phyloP scores from a whole-genome alignment of 2,888 invertebrate species.

The Drosophila diplacantha region DNA sequence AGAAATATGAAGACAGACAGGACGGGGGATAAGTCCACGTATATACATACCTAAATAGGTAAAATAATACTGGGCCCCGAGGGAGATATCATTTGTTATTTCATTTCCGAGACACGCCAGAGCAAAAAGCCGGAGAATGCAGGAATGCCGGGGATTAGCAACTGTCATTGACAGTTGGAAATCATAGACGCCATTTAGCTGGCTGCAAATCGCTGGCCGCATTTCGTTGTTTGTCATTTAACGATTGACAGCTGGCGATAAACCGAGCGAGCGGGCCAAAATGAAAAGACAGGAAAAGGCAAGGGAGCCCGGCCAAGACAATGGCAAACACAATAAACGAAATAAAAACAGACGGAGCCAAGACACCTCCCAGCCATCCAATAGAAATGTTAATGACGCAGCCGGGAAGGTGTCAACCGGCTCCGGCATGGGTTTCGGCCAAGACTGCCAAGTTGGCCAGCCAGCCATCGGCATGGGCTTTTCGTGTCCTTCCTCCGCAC shows the following conservation, averaged over 20 bases:
- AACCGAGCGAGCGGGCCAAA: constrained; percentile 38
- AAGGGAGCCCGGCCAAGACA: constrained; percentile 19
- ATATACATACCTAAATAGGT: constrained; percentile 8
- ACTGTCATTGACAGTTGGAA: constrained; percentile 54
- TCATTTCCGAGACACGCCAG: constrained; percentile 47
- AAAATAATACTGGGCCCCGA: constrained; percentile 1
- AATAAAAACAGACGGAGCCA: constrained; percentile 24
- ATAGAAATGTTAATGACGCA: constrained; percentile 68
- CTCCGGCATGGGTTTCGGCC: constrained; percentile 42
- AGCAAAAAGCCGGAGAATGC: constrained; percentile 50
- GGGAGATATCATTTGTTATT: constrained; percentile 65
- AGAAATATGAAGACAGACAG: constrained; percentile 37
- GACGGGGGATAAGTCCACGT: background rate
- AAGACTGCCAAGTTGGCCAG: constrained; percentile 41
- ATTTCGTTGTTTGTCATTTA: constrained; percentile 73
- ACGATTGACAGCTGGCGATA: constrained; percentile 70
- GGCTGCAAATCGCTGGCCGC: constrained; percentile 52
- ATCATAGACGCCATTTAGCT: constrained; percentile 49
- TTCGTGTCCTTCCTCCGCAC: constrained; percentile 16
- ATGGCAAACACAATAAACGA: constrained; percentile 27
- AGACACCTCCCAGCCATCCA: constrained; percentile 37
- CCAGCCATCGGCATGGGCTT: constrained; percentile 8
- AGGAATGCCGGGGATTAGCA: constrained; percentile 58
- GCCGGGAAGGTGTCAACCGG: constrained; percentile 61
- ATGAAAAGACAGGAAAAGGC: constrained; percentile 5